phyloP scores from a whole-genome alignment of 2,888 invertebrate species.

The Clistopyga incitator region DNA sequence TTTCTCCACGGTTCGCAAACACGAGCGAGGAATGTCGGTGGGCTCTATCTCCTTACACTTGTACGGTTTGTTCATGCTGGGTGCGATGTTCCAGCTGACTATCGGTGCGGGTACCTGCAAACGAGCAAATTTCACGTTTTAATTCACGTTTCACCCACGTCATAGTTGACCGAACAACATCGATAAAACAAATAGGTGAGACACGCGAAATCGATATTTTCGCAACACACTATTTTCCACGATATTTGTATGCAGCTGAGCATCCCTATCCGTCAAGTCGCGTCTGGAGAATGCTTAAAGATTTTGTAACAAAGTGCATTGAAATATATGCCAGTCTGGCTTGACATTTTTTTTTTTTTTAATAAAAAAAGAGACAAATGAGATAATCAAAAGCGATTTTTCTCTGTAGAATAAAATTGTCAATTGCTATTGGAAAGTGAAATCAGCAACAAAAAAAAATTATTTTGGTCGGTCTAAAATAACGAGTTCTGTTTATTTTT shows the following conservation, averaged over 20 bases:
- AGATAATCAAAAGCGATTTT: too few species aligned
- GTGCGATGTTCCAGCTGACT: conserved; percentile 87
- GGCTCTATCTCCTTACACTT: conserved; percentile 87
- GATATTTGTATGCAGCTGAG: conserved; percentile 25
- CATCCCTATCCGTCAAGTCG: neutral
- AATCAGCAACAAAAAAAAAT: neutral
- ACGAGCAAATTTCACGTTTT: conserved; percentile 42
- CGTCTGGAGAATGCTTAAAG: neutral
- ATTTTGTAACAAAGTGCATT: conserved; percentile 18
- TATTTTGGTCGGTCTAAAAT: too few species aligned
- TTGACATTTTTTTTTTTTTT: neutral
- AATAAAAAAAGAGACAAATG: too few species aligned
- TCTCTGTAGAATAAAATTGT: too few species aligned
- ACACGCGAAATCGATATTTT: conserved; percentile 32
- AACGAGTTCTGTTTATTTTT: too few species aligned
- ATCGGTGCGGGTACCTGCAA: conserved; percentile 86
- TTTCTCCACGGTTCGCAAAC: conserved; percentile 86
- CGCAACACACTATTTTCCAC: conserved; percentile 24
- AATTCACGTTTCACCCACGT: conserved; percentile 18
- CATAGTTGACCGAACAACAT: neutral
- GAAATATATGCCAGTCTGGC: neutral
- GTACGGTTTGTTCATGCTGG: conserved; percentile 87
- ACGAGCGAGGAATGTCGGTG: conserved; percentile 86
- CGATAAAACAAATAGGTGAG: conserved; percentile 10
- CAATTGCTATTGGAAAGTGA: too few species aligned